Evolutionary conservation across 2,113 vertebrate genomes (phyloP).

Genomic region (Pituophis catenifer): DNA sequence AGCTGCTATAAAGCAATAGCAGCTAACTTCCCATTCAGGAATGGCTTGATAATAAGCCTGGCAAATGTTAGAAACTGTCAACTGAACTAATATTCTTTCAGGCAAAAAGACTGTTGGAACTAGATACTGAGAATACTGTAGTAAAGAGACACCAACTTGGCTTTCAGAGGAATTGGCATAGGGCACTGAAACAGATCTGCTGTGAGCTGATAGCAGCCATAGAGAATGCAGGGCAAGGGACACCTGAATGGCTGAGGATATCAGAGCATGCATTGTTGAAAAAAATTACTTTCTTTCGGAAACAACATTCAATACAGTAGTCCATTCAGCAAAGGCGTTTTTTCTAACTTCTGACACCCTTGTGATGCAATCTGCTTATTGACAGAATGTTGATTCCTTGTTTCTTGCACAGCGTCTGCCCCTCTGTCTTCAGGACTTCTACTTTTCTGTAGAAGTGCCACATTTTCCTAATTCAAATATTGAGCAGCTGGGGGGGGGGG

Average conservation of each 20-base stretch:
- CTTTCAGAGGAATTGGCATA: neutral
- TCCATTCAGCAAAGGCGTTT: neutral
- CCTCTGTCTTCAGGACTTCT: neutral
- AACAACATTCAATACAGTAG: neutral
- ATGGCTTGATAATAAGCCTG: neutral
- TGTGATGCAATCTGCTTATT: neutral
- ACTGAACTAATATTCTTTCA: neutral
- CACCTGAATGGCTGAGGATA: neutral
- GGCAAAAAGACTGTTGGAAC: conserved; percentile 14
- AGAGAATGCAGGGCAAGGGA: neutral
- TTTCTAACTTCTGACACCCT: neutral
- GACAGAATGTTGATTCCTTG: neutral
- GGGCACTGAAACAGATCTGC: neutral
- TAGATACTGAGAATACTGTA: neutral
- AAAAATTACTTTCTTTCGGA: neutral
- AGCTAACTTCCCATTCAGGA: neutral
- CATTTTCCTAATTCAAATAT: neutral
- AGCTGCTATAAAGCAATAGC: neutral
- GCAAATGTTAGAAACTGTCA: neutral
- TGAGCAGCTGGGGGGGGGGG: neutral
- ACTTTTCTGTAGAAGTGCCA: neutral
- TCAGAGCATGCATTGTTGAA: neutral
- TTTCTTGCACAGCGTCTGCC: neutral
- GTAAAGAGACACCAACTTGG: neutral
- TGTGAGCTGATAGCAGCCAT: neutral